These are phyloP conservation scores for Urosaurus nigricauda DNA, from an alignment of 2,797 vertebrate genomes.

Conservation along the genomic window DNA sequence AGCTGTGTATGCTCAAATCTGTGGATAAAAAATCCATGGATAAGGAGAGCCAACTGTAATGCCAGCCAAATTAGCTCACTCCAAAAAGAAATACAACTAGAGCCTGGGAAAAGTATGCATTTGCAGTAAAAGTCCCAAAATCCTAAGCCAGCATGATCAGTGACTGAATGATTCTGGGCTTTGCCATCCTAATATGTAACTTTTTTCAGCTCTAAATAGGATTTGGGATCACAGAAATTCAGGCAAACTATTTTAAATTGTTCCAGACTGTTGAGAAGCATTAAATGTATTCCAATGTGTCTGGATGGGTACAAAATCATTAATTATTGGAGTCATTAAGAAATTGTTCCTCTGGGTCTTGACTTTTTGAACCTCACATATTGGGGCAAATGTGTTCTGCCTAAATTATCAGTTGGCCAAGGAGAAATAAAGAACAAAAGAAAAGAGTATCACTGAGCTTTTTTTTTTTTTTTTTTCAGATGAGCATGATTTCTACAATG, in stretches of 20 bases:
- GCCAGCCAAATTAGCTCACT: neutral
- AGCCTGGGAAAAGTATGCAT: no score
- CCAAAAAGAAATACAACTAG: neutral
- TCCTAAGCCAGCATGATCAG: no score
- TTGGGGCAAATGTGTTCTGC: conserved; percentile 18
- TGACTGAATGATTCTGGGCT: no score
- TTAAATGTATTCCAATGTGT: conserved; percentile 28
- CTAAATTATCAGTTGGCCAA: conserved; percentile 23
- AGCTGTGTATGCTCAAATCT: no score
- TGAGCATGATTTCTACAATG: neutral
- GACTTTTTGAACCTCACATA: conserved; percentile 15
- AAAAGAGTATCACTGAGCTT: neutral
- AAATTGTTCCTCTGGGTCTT: conserved; percentile 34
- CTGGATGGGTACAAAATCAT: conserved; percentile 29
- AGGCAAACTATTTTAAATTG: neutral
- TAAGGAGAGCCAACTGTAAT: no score
- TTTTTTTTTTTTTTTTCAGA: neutral
- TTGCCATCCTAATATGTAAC: no score
- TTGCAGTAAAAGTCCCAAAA: no score
- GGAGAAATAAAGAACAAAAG: neutral
- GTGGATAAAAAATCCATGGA: no score
- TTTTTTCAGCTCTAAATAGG: neutral
- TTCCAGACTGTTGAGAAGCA: conserved; percentile 26
- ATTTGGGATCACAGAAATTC: conserved; percentile 9
- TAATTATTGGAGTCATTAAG: conserved; percentile 36